Evolutionary conservation across 2,797 vertebrate genomes (phyloP).

Genomic region (Bucorvus abyssinicus): DNA sequence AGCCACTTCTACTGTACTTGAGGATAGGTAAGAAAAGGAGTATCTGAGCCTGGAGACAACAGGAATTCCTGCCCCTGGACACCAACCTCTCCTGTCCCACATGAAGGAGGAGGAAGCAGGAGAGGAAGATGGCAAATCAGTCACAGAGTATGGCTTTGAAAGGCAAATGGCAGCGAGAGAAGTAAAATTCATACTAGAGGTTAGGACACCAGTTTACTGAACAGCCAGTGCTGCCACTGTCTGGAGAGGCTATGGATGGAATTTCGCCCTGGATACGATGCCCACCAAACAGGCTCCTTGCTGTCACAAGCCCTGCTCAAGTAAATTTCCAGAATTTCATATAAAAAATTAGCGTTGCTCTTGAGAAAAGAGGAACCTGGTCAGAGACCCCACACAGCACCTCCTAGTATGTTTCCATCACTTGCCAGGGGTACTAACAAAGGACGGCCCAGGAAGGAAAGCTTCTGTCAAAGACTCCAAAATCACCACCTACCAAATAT

Average conservation of each 20-base stretch:
- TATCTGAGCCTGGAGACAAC: neutral
- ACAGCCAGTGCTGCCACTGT: neutral
- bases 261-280: neutral
- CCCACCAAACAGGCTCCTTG: neutral
- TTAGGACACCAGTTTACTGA: neutral
- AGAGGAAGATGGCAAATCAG: neutral
- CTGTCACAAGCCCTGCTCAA: neutral
- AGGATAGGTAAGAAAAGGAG: neutral
- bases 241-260: neutral
- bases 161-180: neutral
- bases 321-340: neutral
- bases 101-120: neutral
- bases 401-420: neutral
- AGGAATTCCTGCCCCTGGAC: neutral
- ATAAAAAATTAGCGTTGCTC: neutral
- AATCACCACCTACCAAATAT: neutral
- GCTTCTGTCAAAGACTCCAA: neutral
- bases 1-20: neutral
- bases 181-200: neutral
- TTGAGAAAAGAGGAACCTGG: neutral
- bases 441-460: neutral
- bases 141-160: neutral
- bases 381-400: neutral
- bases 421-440: neutral
- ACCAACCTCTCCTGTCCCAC: neutral